phyloP scores from a whole-genome alignment of 2,888 invertebrate species.

The Deilephila elpenor region DNA sequence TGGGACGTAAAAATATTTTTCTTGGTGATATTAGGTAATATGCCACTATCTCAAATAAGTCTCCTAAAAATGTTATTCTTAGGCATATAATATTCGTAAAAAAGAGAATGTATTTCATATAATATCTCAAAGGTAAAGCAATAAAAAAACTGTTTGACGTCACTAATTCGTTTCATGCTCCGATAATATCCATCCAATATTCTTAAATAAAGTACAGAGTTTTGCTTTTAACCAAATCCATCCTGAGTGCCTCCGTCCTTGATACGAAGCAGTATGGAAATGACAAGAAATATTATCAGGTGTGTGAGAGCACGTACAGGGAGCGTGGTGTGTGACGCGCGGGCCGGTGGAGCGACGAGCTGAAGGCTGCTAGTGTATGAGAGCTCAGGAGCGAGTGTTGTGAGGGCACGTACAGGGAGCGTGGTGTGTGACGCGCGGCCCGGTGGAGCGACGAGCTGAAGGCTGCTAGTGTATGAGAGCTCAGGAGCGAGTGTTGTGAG shows the following conservation, averaged over 20 bases:
- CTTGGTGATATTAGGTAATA: no score
- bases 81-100: not conserved
- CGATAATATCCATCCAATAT: slow-evolving; percentile 40
- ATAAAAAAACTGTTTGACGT: slow-evolving; percentile 37
- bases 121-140: slow-evolving; percentile 31
- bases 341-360: slow-evolving; percentile 5
- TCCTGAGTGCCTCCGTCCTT: slow-evolving; percentile 9
- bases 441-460: slow-evolving; percentile 12
- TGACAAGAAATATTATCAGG: slow-evolving; percentile 25
- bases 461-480: not conserved
- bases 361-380: not conserved
- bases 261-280: slow-evolving; percentile 24
- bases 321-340: slow-evolving; percentile 5
- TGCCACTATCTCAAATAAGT: no score
- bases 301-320: slow-evolving; percentile 20
- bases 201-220: slow-evolving; percentile 42
- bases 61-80: not conserved
- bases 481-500: not conserved
- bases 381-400: not conserved
- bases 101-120: not conserved
- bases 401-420: no score
- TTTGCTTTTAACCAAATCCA: slow-evolving; percentile 49
- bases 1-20: no score
- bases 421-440: slow-evolving; percentile 8
- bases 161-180: slow-evolving; percentile 46